Evolutionary conservation across 2,113 vertebrate genomes (phyloP), one percentile per base, ranked within the genome.

Genomic region (Fulica atra): DNA sequence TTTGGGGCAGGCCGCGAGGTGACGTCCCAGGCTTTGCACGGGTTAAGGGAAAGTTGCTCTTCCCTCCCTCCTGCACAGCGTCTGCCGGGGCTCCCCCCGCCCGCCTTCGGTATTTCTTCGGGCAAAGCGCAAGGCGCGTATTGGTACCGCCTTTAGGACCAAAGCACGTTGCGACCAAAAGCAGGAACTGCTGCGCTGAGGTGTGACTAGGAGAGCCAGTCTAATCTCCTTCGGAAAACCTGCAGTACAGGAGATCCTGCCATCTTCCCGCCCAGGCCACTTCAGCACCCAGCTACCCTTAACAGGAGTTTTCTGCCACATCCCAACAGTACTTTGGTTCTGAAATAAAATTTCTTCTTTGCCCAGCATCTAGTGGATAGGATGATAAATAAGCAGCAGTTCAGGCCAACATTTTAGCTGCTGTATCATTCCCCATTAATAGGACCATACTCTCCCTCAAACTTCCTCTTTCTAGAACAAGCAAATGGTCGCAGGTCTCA

Each of bases 11-110:
- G 38, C 73, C 18, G 0, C 26, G 9, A 53, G 29, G 81, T 40
- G 76, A 84, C 38, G 26, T 4, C n/a, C 63, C 15, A 0, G 29
- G 3, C 40, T 48, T 1, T 11, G 26, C 36, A 1, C 0, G 23
- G 71, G 20, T 50, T 18, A 33, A 51, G 42, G 61, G n/a, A 64
- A 18, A 48, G 3, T 6, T 1, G 7, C 25, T 28, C 23, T 7
- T 4, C 5, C 46, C 60, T 50, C 15, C 36, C 1, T 33, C 18
- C 0, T 13, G 19, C 6, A 57, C 26, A 3, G 1, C 29, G 46
- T 16, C 46, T 7, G 8, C 2, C 51, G 21, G 61, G 23, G 26
- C 10, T 20, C 38, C 14, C 7, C 1, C 21, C 35, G 4, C 14
- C 16, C 57, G 0, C 26, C 17, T n/a, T 23, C 8, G 28, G 2